These are phyloP conservation scores for Chroicocephalus ridibundus DNA, from an alignment of 2,113 vertebrate genomes.

Conservation along the genomic window DNA sequence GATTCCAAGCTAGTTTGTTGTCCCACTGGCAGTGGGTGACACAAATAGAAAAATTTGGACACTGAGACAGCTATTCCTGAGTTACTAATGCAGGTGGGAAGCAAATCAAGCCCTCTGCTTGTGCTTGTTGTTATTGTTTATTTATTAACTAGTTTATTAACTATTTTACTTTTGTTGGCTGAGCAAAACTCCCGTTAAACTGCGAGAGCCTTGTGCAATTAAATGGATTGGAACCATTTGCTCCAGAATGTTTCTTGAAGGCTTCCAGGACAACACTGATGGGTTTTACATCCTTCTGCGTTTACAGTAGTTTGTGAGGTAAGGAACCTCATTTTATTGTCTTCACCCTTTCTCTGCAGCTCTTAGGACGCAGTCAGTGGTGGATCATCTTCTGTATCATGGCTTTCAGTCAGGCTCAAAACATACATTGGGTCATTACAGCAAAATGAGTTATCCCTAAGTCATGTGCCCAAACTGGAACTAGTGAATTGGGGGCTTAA, in stretches of 20 bases:
- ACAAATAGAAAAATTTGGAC: not conserved
- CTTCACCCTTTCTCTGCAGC: not conserved
- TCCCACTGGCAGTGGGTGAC: not conserved
- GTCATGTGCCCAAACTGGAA: fast-evolving
- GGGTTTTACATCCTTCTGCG: not conserved
- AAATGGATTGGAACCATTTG: not conserved
- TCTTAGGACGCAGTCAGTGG: not conserved
- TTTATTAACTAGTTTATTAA: not conserved
- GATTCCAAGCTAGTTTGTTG: not conserved
- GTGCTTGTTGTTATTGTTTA: not conserved
- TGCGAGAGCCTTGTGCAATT: not conserved
- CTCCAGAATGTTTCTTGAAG: not conserved
- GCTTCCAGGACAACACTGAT: not conserved
- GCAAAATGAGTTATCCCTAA: not conserved
- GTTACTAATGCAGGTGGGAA: not conserved
- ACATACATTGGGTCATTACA: not conserved
- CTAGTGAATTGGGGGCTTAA: not conserved
- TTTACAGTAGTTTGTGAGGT: not conserved
- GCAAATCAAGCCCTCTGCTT: not conserved
- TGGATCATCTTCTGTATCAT: not conserved
- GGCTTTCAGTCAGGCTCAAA: not conserved
- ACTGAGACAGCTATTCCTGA: not conserved
- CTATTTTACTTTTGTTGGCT: not conserved
- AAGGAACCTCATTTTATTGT: not conserved
- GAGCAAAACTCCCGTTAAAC: not conserved